Base-by-base conservation (phyloP, 2,113 vertebrate species). In the Archocentrus centrarchus region DNA sequence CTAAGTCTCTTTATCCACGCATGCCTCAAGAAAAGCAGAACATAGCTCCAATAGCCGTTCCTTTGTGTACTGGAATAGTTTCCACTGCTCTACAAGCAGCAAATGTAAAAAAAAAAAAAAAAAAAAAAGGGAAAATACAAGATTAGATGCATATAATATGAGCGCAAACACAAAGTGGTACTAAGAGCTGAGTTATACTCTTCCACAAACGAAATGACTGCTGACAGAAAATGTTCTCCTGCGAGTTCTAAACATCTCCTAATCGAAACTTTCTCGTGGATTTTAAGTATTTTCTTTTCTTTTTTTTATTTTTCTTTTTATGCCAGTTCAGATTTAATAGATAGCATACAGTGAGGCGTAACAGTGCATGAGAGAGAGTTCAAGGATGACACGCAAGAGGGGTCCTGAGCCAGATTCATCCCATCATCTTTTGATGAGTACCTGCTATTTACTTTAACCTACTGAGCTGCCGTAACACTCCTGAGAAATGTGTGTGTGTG, bases 361-460 rank as follows among this genome's bases (percentile, higher is more conserved):
- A 87, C 75, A 53, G 59, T 3, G 13, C 22, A 58, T 30, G 41
- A 57, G 87, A 75, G 30, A 47, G 63, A 62, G 80, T 11, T 58
- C 8, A 4, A 24, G 32, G 70, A 89, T 62, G 81, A 86, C 81
- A 87, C 14, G 53, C 82, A 80, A 66, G 66, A 88, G 11, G 3
- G 57, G 73, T 77, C 15, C 6, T 77, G 77, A 91, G 82, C 66
- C 44, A 11, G 63, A 83, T 85, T 87, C 80, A 77, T 84, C 82
- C 87, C 60, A 78, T 88, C 88, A 77, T 86, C 88, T 79, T 57
- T 77, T 22, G 83, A 81, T 59, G 87, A 88, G 76, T 64, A 83
- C 81, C 87, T 77, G 58, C 81, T 86, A 86, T 86, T 82, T 86
- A 80, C 76, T 79, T 81, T 50, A 60, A 39, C 82, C 86, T 60